Base-by-base conservation (phyloP, 2,797 vertebrate genomes). In the Melanotaenia parkinsoni region DNA sequence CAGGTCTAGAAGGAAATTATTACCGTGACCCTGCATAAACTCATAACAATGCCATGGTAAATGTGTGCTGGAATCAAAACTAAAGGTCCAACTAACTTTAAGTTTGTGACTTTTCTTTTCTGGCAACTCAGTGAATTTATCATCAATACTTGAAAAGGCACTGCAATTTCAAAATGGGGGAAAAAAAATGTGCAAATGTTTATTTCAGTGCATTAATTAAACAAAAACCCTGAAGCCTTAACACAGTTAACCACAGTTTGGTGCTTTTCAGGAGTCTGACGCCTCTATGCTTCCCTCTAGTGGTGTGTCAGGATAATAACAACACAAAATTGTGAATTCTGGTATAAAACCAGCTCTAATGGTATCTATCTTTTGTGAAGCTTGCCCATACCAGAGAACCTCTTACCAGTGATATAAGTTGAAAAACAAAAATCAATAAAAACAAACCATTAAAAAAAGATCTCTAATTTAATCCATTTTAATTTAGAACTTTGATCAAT, bases 231-330 rank as follows among this genome's bases (percentile, higher is more conserved):
- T n/a, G 3, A 47, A 26, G 7, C 51, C 32, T 28, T 3, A 57
- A 50, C 5, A 45, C 1, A 28, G 11, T 4, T 28, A 2, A 57
- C 43, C 5, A 45, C 1, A 28, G 11, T 4, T 14, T 56, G 26
- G 26, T 14, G 0, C 3, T 14, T 59, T 63, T 47, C 9, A 54
- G 33, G 5, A 56, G 38, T 16, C 10, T n/a, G 14, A 18, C 16
- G 12, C 11, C 45, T 5, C 38, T 47, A 4, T 79, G 57, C 62
- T 64, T 0, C 86, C 82, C 68, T 73, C 87, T 89, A 51, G 77
- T 90, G 90, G 82, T 60, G 13, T 8, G 3, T 63, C 13, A 14
- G 3, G 8, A 60, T 4, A 71, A 60, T 4, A 71, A 78, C 75
- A 70, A 11, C 56, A 70, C 47, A 70, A 65, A 47, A 67, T 7